Percentiles rank a stretch among this genome's conserved stretches.
These are phyloP conservation scores for Drosophila maculinotata DNA, from an alignment of 2,888 invertebrate genomes.

Conservation along the genomic window DNA sequence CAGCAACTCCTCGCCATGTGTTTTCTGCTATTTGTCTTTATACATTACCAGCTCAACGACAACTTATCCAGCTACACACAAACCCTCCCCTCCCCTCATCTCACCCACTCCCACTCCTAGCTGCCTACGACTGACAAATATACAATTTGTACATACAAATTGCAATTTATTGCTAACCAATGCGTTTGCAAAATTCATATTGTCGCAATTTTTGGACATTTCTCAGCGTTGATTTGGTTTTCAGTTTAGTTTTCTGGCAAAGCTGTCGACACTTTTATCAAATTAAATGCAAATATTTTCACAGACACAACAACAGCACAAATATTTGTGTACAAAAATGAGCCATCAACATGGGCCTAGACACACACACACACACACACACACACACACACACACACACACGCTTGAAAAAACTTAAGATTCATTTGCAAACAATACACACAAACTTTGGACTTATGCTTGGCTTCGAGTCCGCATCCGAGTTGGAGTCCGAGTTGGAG, in stretches of 20 bases:
- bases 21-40: constrained; percentile 59
- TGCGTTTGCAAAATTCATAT: constrained; percentile 11
- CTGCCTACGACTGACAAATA: too few relatives aligned
- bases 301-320: constrained; percentile 42
- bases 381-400: constrained; percentile 11
- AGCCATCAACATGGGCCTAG: constrained; percentile 29
- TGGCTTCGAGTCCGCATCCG: neutral
- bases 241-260: neutral
- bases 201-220: constrained; percentile 2
- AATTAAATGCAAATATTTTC: constrained; percentile 71
- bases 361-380: constrained; percentile 6
- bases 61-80: constrained; percentile 24
- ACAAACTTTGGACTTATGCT: constrained; percentile 21
- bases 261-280: constrained; percentile 50
- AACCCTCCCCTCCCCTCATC: neutral
- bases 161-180: constrained; percentile 35
- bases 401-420: constrained; percentile 38
- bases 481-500: constrained; percentile 8
- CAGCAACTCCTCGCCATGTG: constrained; percentile 31
- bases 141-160: constrained; percentile 9
- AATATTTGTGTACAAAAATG: constrained; percentile 70
- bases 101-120: too few relatives aligned
- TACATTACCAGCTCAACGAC: constrained; percentile 59
- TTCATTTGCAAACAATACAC: constrained; percentile 60
- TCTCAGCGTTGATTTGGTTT: constrained; percentile 1